Evolutionary conservation across 2,888 invertebrate genomes (phyloP), one percentile per base, ranked within the genome.

Genomic region (Archips xylosteana): DNA sequence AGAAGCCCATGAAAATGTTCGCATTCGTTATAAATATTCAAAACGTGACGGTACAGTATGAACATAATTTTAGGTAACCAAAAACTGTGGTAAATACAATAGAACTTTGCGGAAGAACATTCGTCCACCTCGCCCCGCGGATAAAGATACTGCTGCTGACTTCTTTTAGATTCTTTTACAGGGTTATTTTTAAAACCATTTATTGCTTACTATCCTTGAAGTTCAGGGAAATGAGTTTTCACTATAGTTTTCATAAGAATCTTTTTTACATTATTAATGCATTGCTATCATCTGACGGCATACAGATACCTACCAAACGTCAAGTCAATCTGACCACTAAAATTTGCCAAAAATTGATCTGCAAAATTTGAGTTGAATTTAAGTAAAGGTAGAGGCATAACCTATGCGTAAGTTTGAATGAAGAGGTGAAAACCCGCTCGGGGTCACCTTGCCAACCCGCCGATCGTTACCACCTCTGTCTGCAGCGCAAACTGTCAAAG

Each of bases 1-100:
- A 87, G 83, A 92, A 92, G 91, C 90, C 85, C 85, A 90, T 91
- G 89, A 86, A 83, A 82, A 88, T 85, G 86, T 87, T 64, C 45
- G 57, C 64, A 64, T 57, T 65, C 69, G 45, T 65, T 45, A 70
- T 57, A 47, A 23, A 51, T 68, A 62, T 57, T 61, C 9, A 47
- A 51, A 61, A 64, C 8, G 54, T 74, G 69, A 60, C 65, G n/a
- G 60, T 65, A 61, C 51, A 45, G 13, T 60, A 64, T 64, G 34
- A 73, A 68, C 49, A 65, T 36, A 60, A 51, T 12, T 42, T 39
- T 32, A 54, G 54, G 6, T 23, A 49, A 64, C 63, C 45, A 49
- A 57, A 60, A 63, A 59, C 6, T 64, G 36, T 49, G 42, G 54
- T 61, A 42, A 34, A 63, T 54, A 61, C 54, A 39, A 13, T 39